A percentile compares a stretch with the other conserved stretches of the same genome.
These are phyloP conservation scores for Pelusios castaneus DNA, from an alignment of 2,113 vertebrate species.

Conservation along the genomic window DNA sequence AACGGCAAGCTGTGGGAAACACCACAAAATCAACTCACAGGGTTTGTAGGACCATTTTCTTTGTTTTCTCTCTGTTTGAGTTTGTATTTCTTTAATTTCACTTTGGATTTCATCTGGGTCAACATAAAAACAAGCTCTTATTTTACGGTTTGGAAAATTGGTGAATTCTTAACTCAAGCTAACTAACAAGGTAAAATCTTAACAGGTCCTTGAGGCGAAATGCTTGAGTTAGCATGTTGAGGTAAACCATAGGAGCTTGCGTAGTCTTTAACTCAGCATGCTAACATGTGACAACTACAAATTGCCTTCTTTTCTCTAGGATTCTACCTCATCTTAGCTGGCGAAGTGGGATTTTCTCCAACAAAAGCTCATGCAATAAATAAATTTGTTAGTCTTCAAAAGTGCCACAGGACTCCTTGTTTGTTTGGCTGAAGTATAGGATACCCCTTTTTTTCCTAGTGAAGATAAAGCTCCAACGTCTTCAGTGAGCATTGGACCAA, in stretches of 20 bases:
- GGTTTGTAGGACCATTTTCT: neutral
- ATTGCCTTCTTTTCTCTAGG: neutral
- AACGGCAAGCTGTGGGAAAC: neutral
- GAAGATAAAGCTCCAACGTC: neutral
- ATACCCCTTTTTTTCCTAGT: neutral
- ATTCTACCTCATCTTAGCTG: neutral
- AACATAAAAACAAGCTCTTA: neutral
- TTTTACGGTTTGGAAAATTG: neutral
- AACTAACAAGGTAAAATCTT: neutral
- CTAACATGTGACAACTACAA: neutral
- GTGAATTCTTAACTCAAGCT: no score
- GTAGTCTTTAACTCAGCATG: neutral
- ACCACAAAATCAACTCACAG: neutral
- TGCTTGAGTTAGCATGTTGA: neutral
- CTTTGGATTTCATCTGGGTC: neutral
- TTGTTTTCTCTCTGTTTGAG: neutral
- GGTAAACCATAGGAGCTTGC: neutral
- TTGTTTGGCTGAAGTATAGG: neutral
- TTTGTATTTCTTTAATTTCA: neutral
- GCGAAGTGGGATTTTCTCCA: no score
- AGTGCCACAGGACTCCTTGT: no score
- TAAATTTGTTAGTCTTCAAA: no score
- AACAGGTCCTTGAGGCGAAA: neutral
- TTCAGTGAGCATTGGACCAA: neutral
- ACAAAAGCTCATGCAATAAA: no score